phyloP scores from a whole-genome alignment of 2,888 invertebrate genomes.

The Aspidapion aeneum region DNA sequence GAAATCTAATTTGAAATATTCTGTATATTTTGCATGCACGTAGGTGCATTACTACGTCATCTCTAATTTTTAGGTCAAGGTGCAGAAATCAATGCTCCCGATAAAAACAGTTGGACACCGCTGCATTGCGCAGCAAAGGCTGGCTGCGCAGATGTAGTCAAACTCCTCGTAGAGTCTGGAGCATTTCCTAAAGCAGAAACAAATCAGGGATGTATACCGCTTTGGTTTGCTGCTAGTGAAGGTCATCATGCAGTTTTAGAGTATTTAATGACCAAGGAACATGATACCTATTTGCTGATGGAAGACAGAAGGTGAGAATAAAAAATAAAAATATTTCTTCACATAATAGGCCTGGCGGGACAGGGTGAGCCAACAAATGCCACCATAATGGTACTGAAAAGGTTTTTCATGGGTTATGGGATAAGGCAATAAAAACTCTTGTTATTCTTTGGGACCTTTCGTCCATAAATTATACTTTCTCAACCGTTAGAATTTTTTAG shows the following conservation, averaged over 20 bases:
- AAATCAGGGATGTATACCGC: constrained; percentile 93
- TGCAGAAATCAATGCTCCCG: constrained; percentile 96
- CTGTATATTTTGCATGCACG: too few relatives aligned
- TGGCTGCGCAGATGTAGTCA: constrained; percentile 93
- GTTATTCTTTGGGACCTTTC: too few relatives aligned
- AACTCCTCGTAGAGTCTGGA: constrained; percentile 91
- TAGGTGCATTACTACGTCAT: too few relatives aligned
- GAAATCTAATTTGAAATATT: too few relatives aligned
- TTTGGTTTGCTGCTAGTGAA: constrained; percentile 97
- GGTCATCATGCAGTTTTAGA: constrained; percentile 95
- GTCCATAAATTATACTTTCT: too few relatives aligned
- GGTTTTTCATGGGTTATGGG: too few relatives aligned
- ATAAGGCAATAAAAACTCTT: too few relatives aligned
- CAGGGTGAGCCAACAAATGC: too few relatives aligned
- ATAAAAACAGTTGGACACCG: constrained; percentile 96
- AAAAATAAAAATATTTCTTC: too few relatives aligned
- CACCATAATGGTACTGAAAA: too few relatives aligned
- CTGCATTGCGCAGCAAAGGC: constrained; percentile 93
- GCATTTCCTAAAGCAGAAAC: constrained; percentile 95
- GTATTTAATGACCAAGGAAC: constrained; percentile 95
- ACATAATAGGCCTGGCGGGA: too few relatives aligned
- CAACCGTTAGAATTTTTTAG: too few relatives aligned
- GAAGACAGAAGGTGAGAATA: constrained; percentile 74
- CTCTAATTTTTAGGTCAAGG: constrained; percentile 68
- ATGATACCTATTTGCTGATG: constrained; percentile 95